phyloP scores from a whole-genome alignment of 2,888 invertebrate species.

The Nebria brevicollis region DNA sequence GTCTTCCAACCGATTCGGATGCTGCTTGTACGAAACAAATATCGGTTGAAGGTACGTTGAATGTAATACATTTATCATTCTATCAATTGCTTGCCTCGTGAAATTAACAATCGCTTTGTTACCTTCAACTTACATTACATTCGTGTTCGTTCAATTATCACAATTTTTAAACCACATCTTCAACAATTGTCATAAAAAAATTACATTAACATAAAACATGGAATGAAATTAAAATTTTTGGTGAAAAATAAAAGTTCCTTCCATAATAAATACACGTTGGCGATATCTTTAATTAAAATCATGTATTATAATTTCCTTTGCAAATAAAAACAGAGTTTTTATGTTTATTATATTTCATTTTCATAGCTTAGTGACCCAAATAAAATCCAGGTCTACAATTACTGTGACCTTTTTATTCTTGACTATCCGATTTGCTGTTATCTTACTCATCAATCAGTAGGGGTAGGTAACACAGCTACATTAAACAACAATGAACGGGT shows the following conservation, averaged over 20 bases:
- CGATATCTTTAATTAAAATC: background rate
- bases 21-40: constrained; percentile 19
- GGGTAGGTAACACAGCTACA: constrained; percentile 7
- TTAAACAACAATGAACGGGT: constrained; percentile 38
- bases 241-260: background rate
- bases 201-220: background rate
- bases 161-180: background rate
- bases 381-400: background rate
- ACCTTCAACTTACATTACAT: constrained; percentile 8
- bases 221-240: background rate
- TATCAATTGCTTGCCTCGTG: constrained; percentile 35
- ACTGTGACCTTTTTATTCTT: constrained; percentile 27
- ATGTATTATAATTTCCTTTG: background rate
- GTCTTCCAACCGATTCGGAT: background rate
- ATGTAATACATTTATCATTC: constrained; percentile 42
- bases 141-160: background rate
- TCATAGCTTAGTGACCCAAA: constrained; percentile 5
- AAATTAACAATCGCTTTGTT: constrained; percentile 35
- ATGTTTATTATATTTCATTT: background rate
- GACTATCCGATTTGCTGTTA: constrained; percentile 19
- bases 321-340: background rate
- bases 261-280: background rate
- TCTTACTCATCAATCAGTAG: constrained; percentile 12
- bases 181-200: background rate
- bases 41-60: constrained; percentile 37